Percentiles rank a stretch among this genome's conserved stretches.
Conservation (phyloP, 1,140 invertebrate species). For the Hydropsyche tenuis region DNA sequence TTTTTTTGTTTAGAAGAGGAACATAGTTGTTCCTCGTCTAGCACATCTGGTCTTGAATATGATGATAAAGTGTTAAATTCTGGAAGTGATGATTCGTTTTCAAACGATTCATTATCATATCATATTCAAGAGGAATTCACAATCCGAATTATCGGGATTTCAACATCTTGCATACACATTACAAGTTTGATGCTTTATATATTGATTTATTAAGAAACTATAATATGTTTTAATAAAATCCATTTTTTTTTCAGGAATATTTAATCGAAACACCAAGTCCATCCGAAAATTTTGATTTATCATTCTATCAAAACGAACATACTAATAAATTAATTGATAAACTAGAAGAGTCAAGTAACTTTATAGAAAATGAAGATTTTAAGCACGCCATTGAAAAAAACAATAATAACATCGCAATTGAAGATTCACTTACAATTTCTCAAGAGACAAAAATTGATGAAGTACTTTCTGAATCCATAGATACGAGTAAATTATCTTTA, state of each 20-base stretch:
- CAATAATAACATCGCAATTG: background rate
- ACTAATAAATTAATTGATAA: constrained; percentile 13
- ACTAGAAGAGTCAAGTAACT: background rate
- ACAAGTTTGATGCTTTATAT: constrained; percentile 53
- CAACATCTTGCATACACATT: constrained; percentile 68
- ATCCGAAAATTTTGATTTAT: constrained; percentile 41
- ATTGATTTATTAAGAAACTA: background rate
- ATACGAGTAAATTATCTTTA: constrained; percentile 7
- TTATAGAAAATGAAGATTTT: constrained; percentile 4
- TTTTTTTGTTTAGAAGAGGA: constrained; percentile 39
- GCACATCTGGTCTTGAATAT: constrained; percentile 48
- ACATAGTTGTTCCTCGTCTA: constrained; percentile 41
- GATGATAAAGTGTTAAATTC: constrained; percentile 57
- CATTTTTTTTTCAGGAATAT: constrained; percentile 47
- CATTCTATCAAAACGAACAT: constrained; percentile 28
- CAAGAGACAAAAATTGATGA: background rate
- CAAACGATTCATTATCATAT: constrained; percentile 53
- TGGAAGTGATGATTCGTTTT: constrained; percentile 61
- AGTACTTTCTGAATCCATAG: background rate
- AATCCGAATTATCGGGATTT: constrained; percentile 80
- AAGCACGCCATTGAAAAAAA: background rate
- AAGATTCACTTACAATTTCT: background rate
- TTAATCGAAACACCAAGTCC: constrained; percentile 43
- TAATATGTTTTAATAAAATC: no score
- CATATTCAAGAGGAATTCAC: constrained; percentile 70